A percentile compares a stretch with the other conserved stretches of the same genome.
Evolutionary conservation across 2,888 invertebrate species (phyloP).

Genomic region (Erebia aethiops): DNA sequence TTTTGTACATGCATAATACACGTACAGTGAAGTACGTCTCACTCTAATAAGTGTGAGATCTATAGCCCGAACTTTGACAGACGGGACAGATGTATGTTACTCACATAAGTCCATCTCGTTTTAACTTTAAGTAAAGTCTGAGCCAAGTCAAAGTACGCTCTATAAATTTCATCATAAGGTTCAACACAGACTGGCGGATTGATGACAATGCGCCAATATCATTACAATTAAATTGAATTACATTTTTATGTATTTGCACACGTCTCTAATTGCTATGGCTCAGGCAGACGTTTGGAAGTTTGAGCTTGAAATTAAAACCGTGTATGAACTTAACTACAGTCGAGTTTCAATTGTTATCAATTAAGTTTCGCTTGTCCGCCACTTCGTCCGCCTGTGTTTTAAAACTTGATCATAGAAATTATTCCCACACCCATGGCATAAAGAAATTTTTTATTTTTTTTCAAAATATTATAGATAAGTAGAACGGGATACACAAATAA

Average conservation of each 20-base stretch:
- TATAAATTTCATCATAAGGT: no score
- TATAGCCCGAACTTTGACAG: no score
- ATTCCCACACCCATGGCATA: not conserved
- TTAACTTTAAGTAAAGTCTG: no score
- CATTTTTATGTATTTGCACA: not conserved
- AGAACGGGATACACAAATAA: conserved; percentile 5
- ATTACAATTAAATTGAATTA: not conserved
- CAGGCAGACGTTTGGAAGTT: no score
- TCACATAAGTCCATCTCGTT: no score
- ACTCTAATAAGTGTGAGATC: no score
- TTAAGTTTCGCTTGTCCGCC: not conserved
- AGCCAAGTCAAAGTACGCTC: no score
- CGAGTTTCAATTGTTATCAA: not conserved
- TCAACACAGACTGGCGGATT: not conserved
- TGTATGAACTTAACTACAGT: not conserved
- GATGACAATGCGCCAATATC: not conserved
- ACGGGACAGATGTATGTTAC: no score
- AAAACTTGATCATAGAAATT: not conserved
- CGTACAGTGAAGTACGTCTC: not conserved
- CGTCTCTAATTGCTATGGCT: no score
- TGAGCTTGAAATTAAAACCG: not conserved
- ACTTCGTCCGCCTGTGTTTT: not conserved
- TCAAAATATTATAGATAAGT: not conserved
- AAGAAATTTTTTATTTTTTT: not conserved
- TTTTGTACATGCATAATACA: not conserved